Percentiles rank a stretch among this genome's conserved stretches.
Conservation (phyloP, 2,888 invertebrate species). For the Oasisia sp. region DNA sequence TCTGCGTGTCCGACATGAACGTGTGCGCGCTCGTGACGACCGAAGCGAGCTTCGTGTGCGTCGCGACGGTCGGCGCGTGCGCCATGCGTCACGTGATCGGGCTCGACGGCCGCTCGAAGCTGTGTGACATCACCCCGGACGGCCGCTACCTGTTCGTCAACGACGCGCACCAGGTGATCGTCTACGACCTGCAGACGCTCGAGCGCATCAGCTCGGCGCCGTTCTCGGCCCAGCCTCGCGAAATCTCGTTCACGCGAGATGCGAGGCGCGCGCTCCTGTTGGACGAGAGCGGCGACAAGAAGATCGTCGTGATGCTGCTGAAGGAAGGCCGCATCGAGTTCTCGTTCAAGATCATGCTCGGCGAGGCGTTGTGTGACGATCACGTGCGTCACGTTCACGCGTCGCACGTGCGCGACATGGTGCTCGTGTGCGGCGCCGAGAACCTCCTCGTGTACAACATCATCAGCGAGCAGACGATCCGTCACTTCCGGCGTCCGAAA, state of each 20-base stretch:
- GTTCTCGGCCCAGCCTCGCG: conserved; percentile 49
- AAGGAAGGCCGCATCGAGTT: conserved; percentile 53
- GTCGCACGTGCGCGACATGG: conserved; percentile 37
- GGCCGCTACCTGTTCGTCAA: conserved; percentile 57
- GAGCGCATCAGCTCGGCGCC: conserved; percentile 51
- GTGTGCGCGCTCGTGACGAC: conserved; percentile 57
- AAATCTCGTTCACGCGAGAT: conserved; percentile 53
- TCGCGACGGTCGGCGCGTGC: conserved; percentile 54
- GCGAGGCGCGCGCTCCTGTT: conserved; percentile 53
- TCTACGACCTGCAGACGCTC: conserved; percentile 54
- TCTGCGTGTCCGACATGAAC: conserved; percentile 53
- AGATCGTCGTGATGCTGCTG: conserved; percentile 56
- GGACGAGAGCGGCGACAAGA: conserved; percentile 48
- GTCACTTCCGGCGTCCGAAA: conserved; percentile 52
- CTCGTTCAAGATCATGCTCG: conserved; percentile 55
- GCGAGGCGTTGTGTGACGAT: conserved; percentile 44
- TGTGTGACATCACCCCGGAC: conserved; percentile 58
- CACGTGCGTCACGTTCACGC: conserved; percentile 36
- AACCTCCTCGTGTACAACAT: conserved; percentile 57
- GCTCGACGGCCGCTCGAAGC: conserved; percentile 53
- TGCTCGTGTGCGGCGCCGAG: conserved; percentile 35
- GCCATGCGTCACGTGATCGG: conserved; percentile 54
- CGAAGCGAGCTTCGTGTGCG: conserved; percentile 58
- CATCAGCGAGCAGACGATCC: conserved; percentile 50
- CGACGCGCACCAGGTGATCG: conserved; percentile 52